A percentile compares a stretch with the other conserved stretches of the same genome.
Evolutionary conservation across 2,113 vertebrate species (phyloP).

Genomic region (Riparia riparia): DNA sequence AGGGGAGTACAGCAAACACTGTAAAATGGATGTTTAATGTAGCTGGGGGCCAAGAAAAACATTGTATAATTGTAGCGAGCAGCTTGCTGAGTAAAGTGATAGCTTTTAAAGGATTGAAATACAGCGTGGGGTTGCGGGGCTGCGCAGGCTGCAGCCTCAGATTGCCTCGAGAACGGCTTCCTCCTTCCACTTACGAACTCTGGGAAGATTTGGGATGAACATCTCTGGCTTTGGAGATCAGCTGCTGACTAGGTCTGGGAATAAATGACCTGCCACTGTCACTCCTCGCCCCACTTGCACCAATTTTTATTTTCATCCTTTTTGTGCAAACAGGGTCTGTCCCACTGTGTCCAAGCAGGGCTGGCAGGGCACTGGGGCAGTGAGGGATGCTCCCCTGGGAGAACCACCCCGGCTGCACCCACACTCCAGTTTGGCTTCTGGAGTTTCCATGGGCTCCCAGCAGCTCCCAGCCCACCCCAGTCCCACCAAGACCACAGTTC

Average conservation of each 20-base stretch:
- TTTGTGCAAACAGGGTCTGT: background rate
- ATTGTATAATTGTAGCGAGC: constrained; percentile 79
- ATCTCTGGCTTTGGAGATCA: constrained; percentile 50
- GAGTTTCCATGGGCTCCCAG: rapidly evolving
- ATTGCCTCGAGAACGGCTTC: constrained; percentile 69
- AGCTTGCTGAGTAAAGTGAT: constrained; percentile 79
- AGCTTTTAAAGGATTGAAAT: constrained; percentile 80
- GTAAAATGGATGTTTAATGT: constrained; percentile 81
- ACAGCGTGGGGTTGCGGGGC: constrained; percentile 52
- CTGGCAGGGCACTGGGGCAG: rapidly evolving
- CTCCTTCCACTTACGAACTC: constrained; percentile 73
- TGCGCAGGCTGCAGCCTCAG: constrained; percentile 62
- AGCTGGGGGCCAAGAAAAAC: constrained; percentile 81
- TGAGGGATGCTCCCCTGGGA: background rate
- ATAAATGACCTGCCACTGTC: background rate
- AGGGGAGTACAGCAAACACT: constrained; percentile 69
- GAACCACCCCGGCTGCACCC: rapidly evolving
- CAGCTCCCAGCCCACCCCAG: rapidly evolving
- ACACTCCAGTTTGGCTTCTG: background rate
- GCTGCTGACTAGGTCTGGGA: constrained; percentile 5
- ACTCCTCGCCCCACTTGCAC: rapidly evolving
- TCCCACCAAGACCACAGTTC: background rate
- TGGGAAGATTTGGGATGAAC: constrained; percentile 67
- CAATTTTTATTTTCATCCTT: background rate
- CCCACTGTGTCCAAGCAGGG: rapidly evolving